Evolutionary conservation across 2,113 vertebrate species (phyloP).

Genomic region (Petroica traversi): DNA sequence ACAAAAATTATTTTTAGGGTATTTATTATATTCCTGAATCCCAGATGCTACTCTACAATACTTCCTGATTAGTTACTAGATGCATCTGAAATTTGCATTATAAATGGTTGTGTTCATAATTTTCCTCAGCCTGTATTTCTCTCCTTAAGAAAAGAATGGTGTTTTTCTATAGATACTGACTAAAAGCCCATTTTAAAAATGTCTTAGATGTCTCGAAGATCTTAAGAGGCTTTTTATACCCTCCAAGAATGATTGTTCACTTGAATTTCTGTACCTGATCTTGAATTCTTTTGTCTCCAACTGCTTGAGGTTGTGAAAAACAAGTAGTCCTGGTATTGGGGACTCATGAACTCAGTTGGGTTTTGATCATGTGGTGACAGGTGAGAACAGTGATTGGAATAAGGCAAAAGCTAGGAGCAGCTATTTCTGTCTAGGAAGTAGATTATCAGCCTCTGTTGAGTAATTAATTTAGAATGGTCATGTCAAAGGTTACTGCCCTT

Average conservation of each 20-base stretch:
- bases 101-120: conserved; percentile 24
- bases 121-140: background rate
- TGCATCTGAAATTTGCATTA: conserved; percentile 20
- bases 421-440: background rate
- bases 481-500: background rate
- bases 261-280: background rate
- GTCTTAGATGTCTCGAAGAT: background rate
- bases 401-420: background rate
- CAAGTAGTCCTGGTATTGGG: background rate
- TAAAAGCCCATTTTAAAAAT: background rate
- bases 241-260: background rate
- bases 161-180: background rate
- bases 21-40: conserved; percentile 5
- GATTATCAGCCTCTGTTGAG: background rate
- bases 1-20: conserved; percentile 27
- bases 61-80: conserved; percentile 26
- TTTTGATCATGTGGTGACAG: background rate
- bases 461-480: background rate
- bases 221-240: background rate
- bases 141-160: background rate
- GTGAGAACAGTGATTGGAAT: background rate
- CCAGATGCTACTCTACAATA: conserved; percentile 20
- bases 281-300: background rate
- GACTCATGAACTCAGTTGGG: background rate
- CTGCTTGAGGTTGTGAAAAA: background rate